phyloP scores from a whole-genome alignment of 2,797 vertebrate genomes.

The Poecilia picta region DNA sequence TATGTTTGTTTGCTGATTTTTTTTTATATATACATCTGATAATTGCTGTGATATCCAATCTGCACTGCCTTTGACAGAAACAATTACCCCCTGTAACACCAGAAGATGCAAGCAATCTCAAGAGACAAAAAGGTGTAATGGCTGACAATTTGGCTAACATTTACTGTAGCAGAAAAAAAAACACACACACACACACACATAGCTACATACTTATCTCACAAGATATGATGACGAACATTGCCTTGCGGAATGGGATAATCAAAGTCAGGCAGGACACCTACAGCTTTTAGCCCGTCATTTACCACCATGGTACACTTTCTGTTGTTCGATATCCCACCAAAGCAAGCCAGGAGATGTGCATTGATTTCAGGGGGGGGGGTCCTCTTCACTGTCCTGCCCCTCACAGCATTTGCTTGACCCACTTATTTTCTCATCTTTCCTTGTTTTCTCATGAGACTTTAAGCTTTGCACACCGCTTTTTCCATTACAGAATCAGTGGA shows the following conservation, averaged over 20 bases:
- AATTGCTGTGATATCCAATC: slow-evolving; percentile 35
- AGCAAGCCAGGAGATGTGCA: slow-evolving; percentile 72
- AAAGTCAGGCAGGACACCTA: slow-evolving; percentile 66
- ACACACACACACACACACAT: slow-evolving; percentile 42
- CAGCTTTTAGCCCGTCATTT: slow-evolving; percentile 73
- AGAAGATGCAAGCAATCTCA: slow-evolving; percentile 24
- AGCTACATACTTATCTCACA: slow-evolving; percentile 53
- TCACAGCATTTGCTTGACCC: slow-evolving; percentile 82
- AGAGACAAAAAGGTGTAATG: slow-evolving; percentile 44
- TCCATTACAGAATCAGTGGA: slow-evolving; percentile 80
- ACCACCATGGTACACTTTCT: slow-evolving; percentile 64
- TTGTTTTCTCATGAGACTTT: slow-evolving; percentile 81
- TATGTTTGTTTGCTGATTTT: slow-evolving; percentile 17
- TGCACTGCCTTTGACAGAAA: slow-evolving; percentile 38
- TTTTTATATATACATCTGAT: slow-evolving; percentile 7
- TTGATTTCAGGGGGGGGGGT: slow-evolving; percentile 79
- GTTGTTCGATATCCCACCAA: slow-evolving; percentile 81
- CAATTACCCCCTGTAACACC: slow-evolving; percentile 59
- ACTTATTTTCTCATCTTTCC: slow-evolving; percentile 89
- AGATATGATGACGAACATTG: slow-evolving; percentile 60
- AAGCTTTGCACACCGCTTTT: slow-evolving; percentile 77
- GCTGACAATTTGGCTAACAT: slow-evolving; percentile 35
- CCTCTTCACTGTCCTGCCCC: slow-evolving; percentile 75
- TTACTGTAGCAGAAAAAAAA: slow-evolving; percentile 62
- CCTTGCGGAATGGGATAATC: slow-evolving; percentile 61